Evolutionary conservation across 2,113 vertebrate genomes (phyloP).

Genomic region (Trichechus manatus): DNA sequence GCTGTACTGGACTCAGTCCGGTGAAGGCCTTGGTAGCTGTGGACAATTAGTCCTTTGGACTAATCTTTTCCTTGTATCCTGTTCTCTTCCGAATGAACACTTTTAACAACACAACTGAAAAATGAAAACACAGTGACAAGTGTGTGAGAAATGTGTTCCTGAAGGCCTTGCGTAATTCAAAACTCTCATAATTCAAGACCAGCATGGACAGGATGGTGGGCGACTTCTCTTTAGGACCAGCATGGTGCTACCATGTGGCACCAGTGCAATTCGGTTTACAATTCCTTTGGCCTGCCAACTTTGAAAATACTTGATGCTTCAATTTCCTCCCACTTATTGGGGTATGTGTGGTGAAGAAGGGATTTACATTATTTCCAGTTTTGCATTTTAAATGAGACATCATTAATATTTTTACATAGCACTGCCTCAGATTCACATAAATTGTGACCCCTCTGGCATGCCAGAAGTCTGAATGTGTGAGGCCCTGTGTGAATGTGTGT

Average conservation of each 20-base stretch:
- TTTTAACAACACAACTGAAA: background rate
- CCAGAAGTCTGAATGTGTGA: background rate
- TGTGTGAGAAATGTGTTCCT: background rate
- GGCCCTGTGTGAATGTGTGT: background rate
- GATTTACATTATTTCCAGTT: background rate
- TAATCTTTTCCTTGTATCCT: too few species aligned
- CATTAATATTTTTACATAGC: background rate
- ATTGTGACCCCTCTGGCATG: background rate
- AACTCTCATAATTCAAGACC: background rate
- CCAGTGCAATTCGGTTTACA: background rate
- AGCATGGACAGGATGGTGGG: accelerated
- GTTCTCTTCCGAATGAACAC: background rate
- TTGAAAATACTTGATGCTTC: background rate
- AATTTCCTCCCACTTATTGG: background rate
- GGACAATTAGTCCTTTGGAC: too few species aligned
- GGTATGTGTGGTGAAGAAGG: background rate
- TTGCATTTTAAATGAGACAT: background rate
- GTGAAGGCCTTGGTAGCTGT: too few species aligned
- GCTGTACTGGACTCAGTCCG: too few species aligned
- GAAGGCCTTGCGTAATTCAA: background rate
- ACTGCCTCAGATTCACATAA: background rate
- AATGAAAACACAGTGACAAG: background rate
- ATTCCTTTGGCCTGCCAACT: background rate
- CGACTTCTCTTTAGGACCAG: background rate
- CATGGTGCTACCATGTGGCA: background rate